Conservation (phyloP, 2,888 invertebrate species). For the Sarcophaga carnaria region DNA sequence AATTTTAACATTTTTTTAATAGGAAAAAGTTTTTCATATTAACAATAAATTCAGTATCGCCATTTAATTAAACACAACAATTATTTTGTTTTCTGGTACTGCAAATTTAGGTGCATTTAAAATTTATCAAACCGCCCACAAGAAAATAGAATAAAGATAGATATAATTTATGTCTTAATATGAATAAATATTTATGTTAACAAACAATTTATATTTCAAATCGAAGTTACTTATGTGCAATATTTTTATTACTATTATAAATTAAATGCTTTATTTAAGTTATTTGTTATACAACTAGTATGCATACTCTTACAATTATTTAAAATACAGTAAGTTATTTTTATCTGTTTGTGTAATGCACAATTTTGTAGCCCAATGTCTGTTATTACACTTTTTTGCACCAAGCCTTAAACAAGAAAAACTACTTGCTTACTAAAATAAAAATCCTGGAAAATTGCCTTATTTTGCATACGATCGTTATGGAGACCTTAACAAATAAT, state of each 20-base stretch:
- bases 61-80: background rate
- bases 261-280: constrained; percentile 40
- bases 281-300: constrained; percentile 43
- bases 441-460: background rate
- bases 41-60: background rate
- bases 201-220: constrained; percentile 39
- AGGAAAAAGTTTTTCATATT: too few relatives aligned
- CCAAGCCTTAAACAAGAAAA: background rate
- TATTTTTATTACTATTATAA: constrained; percentile 56
- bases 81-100: background rate
- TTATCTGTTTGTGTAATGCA: constrained; percentile 28
- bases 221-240: constrained; percentile 69
- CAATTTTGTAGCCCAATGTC: constrained; percentile 10
- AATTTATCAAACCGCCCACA: background rate
- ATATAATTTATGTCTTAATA: background rate
- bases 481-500: too few relatives aligned
- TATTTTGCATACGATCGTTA: too few relatives aligned
- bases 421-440: background rate
- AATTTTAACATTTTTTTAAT: too few relatives aligned
- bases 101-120: background rate
- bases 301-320: constrained; percentile 29
- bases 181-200: constrained; percentile 5
- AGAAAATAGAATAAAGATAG: background rate
- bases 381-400: background rate
- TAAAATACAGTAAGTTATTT: background rate